A percentile compares a stretch with the other conserved stretches of the same genome.
These are phyloP conservation scores for Temnothorax unifasciatus DNA, from an alignment of 2,888 invertebrate species.

Conservation along the genomic window DNA sequence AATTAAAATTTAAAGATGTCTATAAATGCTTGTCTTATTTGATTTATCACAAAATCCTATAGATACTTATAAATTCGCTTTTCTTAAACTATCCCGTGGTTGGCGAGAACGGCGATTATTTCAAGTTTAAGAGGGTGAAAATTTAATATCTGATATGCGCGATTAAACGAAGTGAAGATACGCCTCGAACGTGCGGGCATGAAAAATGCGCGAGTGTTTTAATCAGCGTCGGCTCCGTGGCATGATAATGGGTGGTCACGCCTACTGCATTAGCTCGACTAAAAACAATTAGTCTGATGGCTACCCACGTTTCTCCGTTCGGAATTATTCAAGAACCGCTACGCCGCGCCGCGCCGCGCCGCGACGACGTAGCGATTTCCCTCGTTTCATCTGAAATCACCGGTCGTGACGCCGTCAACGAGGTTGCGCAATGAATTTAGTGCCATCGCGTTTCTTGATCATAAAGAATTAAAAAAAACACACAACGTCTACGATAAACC, in stretches of 20 bases:
- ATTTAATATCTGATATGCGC: slow-evolving; percentile 32
- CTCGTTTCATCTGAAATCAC: slow-evolving; percentile 34
- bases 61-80: neutral
- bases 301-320: slow-evolving; percentile 28
- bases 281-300: slow-evolving; percentile 52
- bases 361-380: slow-evolving; percentile 10
- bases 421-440: slow-evolving; percentile 12
- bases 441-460: neutral
- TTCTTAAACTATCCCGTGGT: slow-evolving; percentile 4
- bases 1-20: neutral
- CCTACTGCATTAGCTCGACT: slow-evolving; percentile 50
- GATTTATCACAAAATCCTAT: neutral
- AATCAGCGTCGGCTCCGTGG: slow-evolving; percentile 30
- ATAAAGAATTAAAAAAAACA: neutral
- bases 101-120: neutral
- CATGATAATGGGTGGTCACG: slow-evolving; percentile 49
- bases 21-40: neutral
- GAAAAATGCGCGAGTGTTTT: slow-evolving; percentile 54
- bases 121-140: neutral
- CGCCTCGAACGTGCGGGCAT: slow-evolving; percentile 32
- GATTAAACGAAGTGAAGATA: slow-evolving; percentile 27
- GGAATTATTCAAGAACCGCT: slow-evolving; percentile 37
- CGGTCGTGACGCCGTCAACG: neutral
- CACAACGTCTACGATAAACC: neutral
- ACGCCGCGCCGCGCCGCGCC: no score